Percentiles rank a stretch among this genome's conserved stretches.
These are phyloP conservation scores for Coenonympha glycerion DNA, from an alignment of 2,888 invertebrate genomes.

Conservation along the genomic window DNA sequence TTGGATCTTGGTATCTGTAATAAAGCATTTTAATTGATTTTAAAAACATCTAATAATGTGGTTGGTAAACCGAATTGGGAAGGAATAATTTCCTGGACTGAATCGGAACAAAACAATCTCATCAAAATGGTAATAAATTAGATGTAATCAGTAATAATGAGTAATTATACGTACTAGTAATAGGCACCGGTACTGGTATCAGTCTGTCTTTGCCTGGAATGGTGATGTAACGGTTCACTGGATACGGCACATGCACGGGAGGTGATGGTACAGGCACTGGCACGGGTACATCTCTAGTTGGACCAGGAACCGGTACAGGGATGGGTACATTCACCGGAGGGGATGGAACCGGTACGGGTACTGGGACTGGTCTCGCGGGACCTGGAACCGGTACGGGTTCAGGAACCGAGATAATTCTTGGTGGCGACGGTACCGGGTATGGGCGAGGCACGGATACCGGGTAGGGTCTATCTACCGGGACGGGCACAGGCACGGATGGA, in stretches of 20 bases:
- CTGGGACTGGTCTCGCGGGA: slow-evolving; percentile 34
- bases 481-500: slow-evolving; percentile 36
- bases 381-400: slow-evolving; percentile 37
- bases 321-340: slow-evolving; percentile 41
- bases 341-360: slow-evolving; percentile 43
- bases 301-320: slow-evolving; percentile 45
- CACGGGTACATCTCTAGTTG: slow-evolving; percentile 40
- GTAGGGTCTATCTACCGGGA: slow-evolving; percentile 29
- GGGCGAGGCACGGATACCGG: slow-evolving; percentile 37
- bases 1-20: slow-evolving; percentile 45
- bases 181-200: slow-evolving; percentile 45
- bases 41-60: background rate
- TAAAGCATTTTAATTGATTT: slow-evolving; percentile 7
- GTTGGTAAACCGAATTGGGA: background rate
- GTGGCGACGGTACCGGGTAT: slow-evolving; percentile 46
- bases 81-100: no score
- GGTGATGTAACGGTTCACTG: slow-evolving; percentile 43
- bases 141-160: no score
- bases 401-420: slow-evolving; percentile 37
- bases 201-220: slow-evolving; percentile 46
- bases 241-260: slow-evolving; percentile 41
- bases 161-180: slow-evolving; percentile 35
- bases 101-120: no score
- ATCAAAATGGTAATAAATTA: no score
- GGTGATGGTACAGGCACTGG: slow-evolving; percentile 48